phyloP scores from a whole-genome alignment of 2,113 vertebrate species.

The Neodontobutis hainanensis region DNA sequence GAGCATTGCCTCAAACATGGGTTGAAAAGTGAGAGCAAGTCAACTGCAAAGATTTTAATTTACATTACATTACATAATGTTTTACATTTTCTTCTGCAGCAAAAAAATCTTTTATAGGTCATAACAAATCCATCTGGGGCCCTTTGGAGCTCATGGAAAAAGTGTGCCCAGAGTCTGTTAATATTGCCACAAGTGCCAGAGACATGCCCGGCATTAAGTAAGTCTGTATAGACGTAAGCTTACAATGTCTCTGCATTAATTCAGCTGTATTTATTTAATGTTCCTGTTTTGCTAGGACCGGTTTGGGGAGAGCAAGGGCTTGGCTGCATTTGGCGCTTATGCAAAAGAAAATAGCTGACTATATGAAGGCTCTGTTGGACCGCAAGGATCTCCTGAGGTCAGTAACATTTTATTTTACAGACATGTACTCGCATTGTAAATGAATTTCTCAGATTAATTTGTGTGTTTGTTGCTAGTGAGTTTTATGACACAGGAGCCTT shows the following conservation, averaged over 20 bases:
- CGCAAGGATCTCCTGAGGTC: conserved; percentile 91
- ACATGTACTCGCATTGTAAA: background rate
- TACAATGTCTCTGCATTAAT: background rate
- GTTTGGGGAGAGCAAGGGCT: conserved; percentile 90
- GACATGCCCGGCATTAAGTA: conserved; percentile 96
- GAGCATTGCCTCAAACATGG: conserved; percentile 98
- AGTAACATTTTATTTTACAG: conserved; percentile 3
- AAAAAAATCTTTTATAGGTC: conserved; percentile 95
- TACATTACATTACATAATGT: background rate
- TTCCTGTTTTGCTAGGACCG: conserved; percentile 81
- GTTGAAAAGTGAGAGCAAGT: conserved; percentile 85
- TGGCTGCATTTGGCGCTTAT: conserved; percentile 98
- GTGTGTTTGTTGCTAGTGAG: conserved; percentile 79
- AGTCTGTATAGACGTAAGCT: conserved; percentile 46
- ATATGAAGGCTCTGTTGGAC: conserved; percentile 92
- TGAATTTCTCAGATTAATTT: background rate
- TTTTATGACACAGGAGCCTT: conserved; percentile 94
- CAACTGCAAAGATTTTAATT: background rate
- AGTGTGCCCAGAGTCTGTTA: conserved; percentile 92
- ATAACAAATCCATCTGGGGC: conserved; percentile 96
- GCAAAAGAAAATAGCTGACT: conserved; percentile 98
- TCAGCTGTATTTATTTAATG: background rate
- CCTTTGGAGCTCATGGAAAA: conserved; percentile 96
- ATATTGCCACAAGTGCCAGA: conserved; percentile 93
- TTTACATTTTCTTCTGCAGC: conserved; percentile 66